phyloP scores from a whole-genome alignment of 2,888 invertebrate species.

The Eristalis pertinax region DNA sequence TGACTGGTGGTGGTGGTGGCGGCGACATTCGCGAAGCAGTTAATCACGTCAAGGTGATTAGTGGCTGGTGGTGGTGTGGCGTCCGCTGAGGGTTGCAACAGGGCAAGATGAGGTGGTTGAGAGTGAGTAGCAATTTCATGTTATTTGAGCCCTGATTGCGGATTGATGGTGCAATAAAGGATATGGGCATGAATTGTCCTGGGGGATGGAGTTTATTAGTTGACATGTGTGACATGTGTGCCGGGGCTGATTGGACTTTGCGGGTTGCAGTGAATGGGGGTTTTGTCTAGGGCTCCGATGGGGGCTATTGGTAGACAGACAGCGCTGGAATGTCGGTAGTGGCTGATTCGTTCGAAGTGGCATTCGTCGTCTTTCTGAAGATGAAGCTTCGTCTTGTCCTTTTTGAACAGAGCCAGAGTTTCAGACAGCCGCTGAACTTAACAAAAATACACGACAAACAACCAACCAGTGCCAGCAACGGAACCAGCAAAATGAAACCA shows the following conservation, averaged over 20 bases:
- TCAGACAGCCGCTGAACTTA: too few species aligned
- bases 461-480: too few species aligned
- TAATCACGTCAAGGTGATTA: constrained; percentile 60
- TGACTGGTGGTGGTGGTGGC: neutral
- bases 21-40: neutral
- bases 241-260: neutral
- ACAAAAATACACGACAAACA: too few species aligned
- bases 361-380: too few species aligned
- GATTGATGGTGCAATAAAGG: neutral
- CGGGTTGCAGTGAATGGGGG: neutral
- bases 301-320: neutral
- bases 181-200: neutral
- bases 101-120: neutral
- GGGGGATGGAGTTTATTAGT: neutral
- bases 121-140: neutral
- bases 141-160: neutral
- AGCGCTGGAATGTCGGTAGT: too few species aligned
- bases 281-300: neutral
- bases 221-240: neutral
- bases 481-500: too few species aligned
- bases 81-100: neutral
- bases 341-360: too few species aligned
- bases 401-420: too few species aligned
- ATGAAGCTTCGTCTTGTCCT: too few species aligned
- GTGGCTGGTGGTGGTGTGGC: neutral